phyloP scores from a whole-genome alignment of 2,888 invertebrate species.

The Agonopterix arenella region DNA sequence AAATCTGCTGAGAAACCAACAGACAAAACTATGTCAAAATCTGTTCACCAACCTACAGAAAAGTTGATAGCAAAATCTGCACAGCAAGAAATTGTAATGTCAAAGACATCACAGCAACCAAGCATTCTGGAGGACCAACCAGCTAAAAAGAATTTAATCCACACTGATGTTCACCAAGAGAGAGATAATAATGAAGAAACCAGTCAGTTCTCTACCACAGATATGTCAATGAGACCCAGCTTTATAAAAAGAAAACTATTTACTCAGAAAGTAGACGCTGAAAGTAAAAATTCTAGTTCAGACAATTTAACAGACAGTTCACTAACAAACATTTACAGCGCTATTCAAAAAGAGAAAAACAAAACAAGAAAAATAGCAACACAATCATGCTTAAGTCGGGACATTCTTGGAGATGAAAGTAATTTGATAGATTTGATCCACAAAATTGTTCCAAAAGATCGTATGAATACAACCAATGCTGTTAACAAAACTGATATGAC shows the following conservation, averaged over 20 bases:
- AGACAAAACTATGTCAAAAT: background rate
- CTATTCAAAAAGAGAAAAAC: constrained; percentile 44
- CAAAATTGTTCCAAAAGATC: constrained; percentile 56
- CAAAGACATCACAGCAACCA: constrained; percentile 16
- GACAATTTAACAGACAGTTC: constrained; percentile 43
- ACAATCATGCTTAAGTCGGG: constrained; percentile 52
- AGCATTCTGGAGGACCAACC: background rate
- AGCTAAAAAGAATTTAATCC: background rate
- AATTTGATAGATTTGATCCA: constrained; percentile 58
- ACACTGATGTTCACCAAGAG: background rate
- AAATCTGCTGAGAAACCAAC: background rate
- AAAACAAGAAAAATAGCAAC: constrained; percentile 53
- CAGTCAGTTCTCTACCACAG: constrained; percentile 20
- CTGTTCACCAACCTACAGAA: constrained; percentile 15
- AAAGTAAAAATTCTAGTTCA: constrained; percentile 37
- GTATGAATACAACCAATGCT: constrained; percentile 44
- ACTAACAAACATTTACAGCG: constrained; percentile 33
- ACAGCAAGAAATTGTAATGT: constrained; percentile 24
- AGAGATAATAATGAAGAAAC: constrained; percentile 5
- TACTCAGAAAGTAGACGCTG: constrained; percentile 54
- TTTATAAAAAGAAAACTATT: constrained; percentile 65
- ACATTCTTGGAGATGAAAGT: constrained; percentile 40
- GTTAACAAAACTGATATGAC: constrained; percentile 28
- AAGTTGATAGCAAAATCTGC: constrained; percentile 33
- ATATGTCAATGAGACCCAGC: constrained; percentile 54